Percentiles rank a stretch among this genome's conserved stretches.
phyloP scores from a whole-genome alignment of 1,140 invertebrate species.

The Bombus sibiricus region DNA sequence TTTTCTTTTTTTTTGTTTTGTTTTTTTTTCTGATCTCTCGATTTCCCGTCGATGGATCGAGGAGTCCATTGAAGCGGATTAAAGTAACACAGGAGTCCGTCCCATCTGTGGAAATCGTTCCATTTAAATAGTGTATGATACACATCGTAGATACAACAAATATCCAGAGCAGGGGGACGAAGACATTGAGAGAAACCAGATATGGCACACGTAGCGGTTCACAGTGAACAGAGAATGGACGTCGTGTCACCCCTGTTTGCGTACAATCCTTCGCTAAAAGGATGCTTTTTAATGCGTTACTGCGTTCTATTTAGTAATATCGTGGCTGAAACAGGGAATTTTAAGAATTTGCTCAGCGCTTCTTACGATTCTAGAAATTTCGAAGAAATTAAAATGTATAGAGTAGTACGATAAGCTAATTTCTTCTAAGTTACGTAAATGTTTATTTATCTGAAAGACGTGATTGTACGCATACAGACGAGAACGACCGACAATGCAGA shows the following conservation, averaged over 20 bases:
- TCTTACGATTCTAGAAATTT: no score
- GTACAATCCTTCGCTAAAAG: slow-evolving; percentile 19
- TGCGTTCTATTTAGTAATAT: neutral
- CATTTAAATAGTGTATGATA: slow-evolving; percentile 49
- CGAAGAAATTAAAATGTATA: no score
- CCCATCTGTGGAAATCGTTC: slow-evolving; percentile 56
- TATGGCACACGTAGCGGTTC: slow-evolving; percentile 62
- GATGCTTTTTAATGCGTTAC: neutral
- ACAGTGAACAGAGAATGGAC: slow-evolving; percentile 61
- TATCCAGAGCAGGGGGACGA: slow-evolving; percentile 58
- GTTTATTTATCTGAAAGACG: no score
- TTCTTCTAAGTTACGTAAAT: no score
- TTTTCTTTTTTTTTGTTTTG: neutral
- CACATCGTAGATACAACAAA: slow-evolving; percentile 59
- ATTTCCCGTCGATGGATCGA: slow-evolving; percentile 41
- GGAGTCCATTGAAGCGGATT: slow-evolving; percentile 44
- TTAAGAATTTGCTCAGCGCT: neutral
- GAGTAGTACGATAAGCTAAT: no score
- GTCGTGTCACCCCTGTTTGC: slow-evolving; percentile 39
- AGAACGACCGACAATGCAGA: slow-evolving; percentile 52
- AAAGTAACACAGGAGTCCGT: slow-evolving; percentile 41
- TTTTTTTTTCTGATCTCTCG: neutral
- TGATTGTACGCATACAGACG: slow-evolving; percentile 45
- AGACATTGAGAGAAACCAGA: slow-evolving; percentile 61
- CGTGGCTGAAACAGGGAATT: neutral